phyloP scores from a whole-genome alignment of 2,888 invertebrate species.

The Mongoloraphidia duomilia region DNA sequence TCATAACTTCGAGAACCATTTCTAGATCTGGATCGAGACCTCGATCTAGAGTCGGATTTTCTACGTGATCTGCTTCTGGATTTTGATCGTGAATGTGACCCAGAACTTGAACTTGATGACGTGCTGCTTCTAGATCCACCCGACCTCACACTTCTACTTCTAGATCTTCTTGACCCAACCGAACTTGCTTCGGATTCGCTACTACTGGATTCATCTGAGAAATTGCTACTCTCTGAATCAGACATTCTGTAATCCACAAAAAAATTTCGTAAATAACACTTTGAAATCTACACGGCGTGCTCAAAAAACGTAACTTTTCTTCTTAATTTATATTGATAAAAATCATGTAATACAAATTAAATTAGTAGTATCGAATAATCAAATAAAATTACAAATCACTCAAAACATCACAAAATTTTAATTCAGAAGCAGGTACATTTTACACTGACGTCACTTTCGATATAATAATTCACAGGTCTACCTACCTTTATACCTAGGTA shows the following conservation, averaged over 20 bases:
- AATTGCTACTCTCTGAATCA: conserved; percentile 67
- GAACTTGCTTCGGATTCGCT: conserved; percentile 53
- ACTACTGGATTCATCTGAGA: conserved; percentile 59
- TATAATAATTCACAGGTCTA: no score
- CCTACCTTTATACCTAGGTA: no score
- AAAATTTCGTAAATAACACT: no score
- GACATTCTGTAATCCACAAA: conserved; percentile 39
- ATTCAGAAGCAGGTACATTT: no score
- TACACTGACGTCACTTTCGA: no score
- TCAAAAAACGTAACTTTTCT: no score
- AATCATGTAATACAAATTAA: no score
- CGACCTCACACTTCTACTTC: conserved; percentile 26
- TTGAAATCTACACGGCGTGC: no score
- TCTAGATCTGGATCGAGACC: conserved; percentile 25
- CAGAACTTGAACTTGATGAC: conserved; percentile 28
- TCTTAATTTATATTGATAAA: no score
- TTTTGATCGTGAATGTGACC: conserved; percentile 26
- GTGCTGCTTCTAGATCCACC: conserved; percentile 42
- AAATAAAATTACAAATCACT: no score
- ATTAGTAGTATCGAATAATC: no score
- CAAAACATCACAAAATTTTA: no score
- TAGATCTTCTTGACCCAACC: conserved; percentile 28
- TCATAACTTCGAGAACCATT: conserved; percentile 35
- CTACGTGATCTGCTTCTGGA: conserved; percentile 22
- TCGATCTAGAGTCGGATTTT: conserved; percentile 23